These are phyloP conservation scores for Vombatus ursinus DNA, from an alignment of 2,113 vertebrate genomes.

Conservation along the genomic window DNA sequence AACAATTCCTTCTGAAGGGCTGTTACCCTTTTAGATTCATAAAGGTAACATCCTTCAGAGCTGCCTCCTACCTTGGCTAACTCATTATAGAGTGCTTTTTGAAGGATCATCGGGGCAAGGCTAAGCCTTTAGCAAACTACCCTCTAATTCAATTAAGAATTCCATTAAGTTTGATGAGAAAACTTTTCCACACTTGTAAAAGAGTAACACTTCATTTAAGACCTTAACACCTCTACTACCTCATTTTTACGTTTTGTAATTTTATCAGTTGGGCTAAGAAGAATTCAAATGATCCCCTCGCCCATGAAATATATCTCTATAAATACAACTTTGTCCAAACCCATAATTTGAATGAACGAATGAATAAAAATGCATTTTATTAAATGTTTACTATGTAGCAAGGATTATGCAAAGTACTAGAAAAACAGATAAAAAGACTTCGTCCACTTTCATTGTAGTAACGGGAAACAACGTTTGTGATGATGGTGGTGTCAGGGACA, in stretches of 20 bases:
- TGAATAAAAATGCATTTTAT: not conserved
- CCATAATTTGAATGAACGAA: not conserved
- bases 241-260: not conserved
- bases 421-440: not conserved
- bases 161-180: not conserved
- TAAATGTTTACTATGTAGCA: not conserved
- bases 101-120: not conserved
- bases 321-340: not conserved
- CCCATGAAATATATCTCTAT: not conserved
- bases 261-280: not conserved
- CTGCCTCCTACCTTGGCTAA: not conserved
- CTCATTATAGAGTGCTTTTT: not conserved
- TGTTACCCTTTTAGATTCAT: not conserved
- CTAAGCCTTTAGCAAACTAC: not conserved
- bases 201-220: constrained; percentile 20
- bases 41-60: not conserved
- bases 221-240: fast-evolving
- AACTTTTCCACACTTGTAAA: not conserved
- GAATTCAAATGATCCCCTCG: not conserved
- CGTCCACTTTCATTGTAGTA: not conserved
- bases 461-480: not conserved
- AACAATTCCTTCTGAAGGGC: not conserved
- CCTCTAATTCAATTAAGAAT: not conserved
- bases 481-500: not conserved
- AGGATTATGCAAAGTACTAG: not conserved